phyloP scores from a whole-genome alignment of 2,113 vertebrate genomes.

The Scopus umbretta region DNA sequence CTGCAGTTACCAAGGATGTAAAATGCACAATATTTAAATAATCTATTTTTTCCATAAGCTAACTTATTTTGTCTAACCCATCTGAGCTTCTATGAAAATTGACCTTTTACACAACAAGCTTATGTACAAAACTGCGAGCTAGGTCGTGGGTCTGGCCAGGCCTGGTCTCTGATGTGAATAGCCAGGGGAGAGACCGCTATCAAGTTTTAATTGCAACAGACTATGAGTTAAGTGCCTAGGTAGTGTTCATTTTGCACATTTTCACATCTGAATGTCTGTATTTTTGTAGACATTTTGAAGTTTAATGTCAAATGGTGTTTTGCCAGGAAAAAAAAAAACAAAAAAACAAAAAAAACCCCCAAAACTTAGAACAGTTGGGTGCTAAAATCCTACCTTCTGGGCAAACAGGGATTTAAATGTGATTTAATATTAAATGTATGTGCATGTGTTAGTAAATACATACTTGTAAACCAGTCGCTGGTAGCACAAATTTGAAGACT shows the following conservation, averaged over 20 bases:
- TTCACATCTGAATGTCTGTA: neutral
- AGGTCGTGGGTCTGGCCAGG: neutral
- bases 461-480: neutral
- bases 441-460: neutral
- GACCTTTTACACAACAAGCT: neutral
- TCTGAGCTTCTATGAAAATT: neutral
- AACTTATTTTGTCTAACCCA: neutral
- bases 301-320: neutral
- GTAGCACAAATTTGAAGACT: neutral
- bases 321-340: neutral
- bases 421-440: neutral
- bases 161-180: neutral
- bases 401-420: neutral
- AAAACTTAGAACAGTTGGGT: neutral
- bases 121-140: neutral
- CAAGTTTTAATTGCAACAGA: neutral
- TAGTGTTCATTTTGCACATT: neutral
- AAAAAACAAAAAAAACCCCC: neutral
- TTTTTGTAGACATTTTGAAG: neutral
- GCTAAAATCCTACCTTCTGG: neutral
- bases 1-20: neutral
- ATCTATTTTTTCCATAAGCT: neutral
- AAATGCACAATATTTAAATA: neutral
- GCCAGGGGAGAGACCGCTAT: neutral
- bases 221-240: neutral